Evolutionary conservation across 2,113 vertebrate species (phyloP).

Genomic region (Hylia prasina): DNA sequence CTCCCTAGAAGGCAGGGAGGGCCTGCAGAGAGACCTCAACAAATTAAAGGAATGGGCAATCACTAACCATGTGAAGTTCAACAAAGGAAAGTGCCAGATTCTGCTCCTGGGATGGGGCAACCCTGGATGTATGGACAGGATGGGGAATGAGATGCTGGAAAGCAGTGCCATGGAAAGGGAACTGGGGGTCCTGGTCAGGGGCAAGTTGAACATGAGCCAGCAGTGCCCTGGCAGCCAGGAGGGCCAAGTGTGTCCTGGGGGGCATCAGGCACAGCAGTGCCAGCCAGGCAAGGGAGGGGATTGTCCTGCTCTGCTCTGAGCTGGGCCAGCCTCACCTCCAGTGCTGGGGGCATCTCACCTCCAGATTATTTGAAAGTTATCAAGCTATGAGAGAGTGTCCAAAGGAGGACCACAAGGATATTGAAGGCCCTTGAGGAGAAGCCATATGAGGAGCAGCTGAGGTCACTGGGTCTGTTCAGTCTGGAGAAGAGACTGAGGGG

Average conservation of each 20-base stretch:
- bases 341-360: too few species aligned
- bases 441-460: accelerated
- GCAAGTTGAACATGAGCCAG: neutral
- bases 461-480: neutral
- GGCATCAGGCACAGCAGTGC: accelerated
- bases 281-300: neutral
- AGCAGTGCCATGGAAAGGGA: accelerated
- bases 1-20: accelerated
- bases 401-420: neutral
- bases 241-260: accelerated
- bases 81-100: accelerated
- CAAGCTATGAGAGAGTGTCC: neutral
- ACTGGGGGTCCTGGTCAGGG: too few species aligned
- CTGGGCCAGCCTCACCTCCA: neutral
- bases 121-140: accelerated
- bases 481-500: neutral
- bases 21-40: neutral
- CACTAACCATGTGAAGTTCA: neutral
- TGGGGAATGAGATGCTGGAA: too few species aligned
- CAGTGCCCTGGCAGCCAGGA: neutral
- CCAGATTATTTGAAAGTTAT: neutral
- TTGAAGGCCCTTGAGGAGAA: neutral
- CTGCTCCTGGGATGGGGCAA: neutral
- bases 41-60: neutral
- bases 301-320: accelerated